Conservation (phyloP, 1,140 invertebrate species). For the Neotoxoptera formosana region DNA sequence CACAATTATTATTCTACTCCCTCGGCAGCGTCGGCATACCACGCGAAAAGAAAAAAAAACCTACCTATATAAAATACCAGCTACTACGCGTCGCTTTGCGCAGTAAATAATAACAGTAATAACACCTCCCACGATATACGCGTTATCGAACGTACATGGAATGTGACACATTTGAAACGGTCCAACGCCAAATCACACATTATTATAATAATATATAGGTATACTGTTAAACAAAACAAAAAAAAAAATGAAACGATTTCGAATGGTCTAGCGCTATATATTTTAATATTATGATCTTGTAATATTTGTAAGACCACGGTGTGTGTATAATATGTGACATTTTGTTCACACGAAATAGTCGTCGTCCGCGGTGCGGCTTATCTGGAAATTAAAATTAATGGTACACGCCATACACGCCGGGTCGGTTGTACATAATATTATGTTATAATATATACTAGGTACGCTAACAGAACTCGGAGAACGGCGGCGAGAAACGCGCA, state of each 20-base stretch:
- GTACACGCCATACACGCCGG: too few relatives aligned
- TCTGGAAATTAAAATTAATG: conserved; percentile 10
- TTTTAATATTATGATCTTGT: neutral
- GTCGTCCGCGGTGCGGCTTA: neutral
- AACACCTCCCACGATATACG: neutral
- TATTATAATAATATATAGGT: neutral
- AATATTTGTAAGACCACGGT: neutral
- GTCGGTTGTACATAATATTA: neutral
- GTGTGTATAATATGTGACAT: neutral
- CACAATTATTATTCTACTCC: neutral
- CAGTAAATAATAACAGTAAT: neutral
- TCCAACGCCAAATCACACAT: neutral
- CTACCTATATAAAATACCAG: neutral
- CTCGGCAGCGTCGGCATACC: neutral
- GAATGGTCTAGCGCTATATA: neutral
- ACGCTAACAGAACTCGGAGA: neutral
- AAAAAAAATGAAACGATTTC: neutral
- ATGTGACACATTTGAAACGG: neutral
- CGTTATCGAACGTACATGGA: neutral
- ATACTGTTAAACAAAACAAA: neutral
- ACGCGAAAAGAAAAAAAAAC: neutral
- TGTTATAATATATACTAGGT: neutral
- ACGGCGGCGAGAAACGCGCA: neutral
- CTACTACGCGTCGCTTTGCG: neutral
- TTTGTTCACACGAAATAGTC: neutral